A percentile compares a stretch with the other conserved stretches of the same genome.
These are phyloP conservation scores for Diplazon laetatorius DNA, from an alignment of 2,888 invertebrate genomes.

Conservation along the genomic window DNA sequence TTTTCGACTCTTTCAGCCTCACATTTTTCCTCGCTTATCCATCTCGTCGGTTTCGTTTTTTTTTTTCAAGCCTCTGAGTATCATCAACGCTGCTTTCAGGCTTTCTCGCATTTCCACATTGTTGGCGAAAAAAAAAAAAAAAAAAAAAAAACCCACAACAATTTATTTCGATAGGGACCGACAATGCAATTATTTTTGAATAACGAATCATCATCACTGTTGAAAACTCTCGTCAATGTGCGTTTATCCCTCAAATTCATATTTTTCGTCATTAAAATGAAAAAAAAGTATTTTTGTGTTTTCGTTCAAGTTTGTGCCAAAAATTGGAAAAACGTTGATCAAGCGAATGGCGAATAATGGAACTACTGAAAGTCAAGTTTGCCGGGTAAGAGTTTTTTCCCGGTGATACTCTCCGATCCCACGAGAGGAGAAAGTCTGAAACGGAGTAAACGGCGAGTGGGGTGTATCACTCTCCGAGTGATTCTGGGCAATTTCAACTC, in stretches of 20 bases:
- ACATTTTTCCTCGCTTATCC: slow-evolving; percentile 11
- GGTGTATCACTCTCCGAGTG: slow-evolving; percentile 40
- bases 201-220: neutral
- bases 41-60: slow-evolving; percentile 3
- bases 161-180: neutral
- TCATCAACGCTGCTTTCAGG: no score
- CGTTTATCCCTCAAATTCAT: neutral
- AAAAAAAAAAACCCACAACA: no score
- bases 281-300: neutral
- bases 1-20: slow-evolving; percentile 4
- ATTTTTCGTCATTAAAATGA: neutral
- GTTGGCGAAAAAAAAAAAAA: no score
- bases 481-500: slow-evolving; percentile 60
- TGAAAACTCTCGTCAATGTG: neutral
- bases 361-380: no score
- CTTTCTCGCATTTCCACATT: no score
- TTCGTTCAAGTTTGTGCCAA: no score
- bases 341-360: neutral
- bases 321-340: neutral
- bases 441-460: slow-evolving; percentile 18
- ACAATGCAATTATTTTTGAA: neutral
- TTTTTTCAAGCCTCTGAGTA: neutral
- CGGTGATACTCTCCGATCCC: slow-evolving; percentile 12
- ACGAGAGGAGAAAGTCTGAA: slow-evolving; percentile 30
- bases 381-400: slow-evolving; percentile 29